These are phyloP conservation scores for Adoxophyes honmai DNA, from an alignment of 1,140 invertebrate species.

Conservation along the genomic window DNA sequence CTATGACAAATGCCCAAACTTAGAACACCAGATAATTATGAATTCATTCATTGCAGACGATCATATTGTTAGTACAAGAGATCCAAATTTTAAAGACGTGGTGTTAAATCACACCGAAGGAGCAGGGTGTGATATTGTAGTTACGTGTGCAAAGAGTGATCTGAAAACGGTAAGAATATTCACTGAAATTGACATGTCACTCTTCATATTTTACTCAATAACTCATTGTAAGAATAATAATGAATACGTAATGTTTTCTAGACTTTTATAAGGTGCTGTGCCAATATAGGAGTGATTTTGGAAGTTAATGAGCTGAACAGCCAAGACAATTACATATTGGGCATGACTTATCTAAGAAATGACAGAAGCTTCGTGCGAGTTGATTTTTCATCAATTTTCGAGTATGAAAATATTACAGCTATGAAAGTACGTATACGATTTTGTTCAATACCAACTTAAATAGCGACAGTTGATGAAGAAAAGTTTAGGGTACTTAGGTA, in stretches of 20 bases:
- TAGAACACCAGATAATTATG: too few species aligned
- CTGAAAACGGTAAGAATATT: constrained; percentile 16
- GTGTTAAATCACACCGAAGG: constrained; percentile 20
- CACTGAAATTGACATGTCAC: too few species aligned
- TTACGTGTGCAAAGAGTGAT: constrained; percentile 36
- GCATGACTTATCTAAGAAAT: constrained; percentile 26
- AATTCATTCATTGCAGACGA: constrained; percentile 68
- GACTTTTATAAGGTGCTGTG: constrained; percentile 48
- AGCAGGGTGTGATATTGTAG: constrained; percentile 22
- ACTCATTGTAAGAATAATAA: too few species aligned
- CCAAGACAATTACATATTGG: constrained; percentile 17
- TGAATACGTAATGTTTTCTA: too few species aligned
- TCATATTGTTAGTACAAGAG: constrained; percentile 24
- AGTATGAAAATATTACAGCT: constrained; percentile 12
- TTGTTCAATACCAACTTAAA: too few species aligned
- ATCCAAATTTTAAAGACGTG: constrained; percentile 19
- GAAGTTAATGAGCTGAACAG: neutral
- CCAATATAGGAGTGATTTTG: constrained; percentile 20
- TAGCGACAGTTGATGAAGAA: too few species aligned
- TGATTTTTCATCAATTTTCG: constrained; percentile 36
- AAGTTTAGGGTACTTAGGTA: too few species aligned
- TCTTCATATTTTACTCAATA: too few species aligned
- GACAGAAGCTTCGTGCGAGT: constrained; percentile 24
- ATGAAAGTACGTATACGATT: constrained; percentile 23
- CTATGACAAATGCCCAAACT: too few species aligned